Base-by-base conservation (phyloP, 92 coral and sea anemone species). In the Meandrina meandrites region DNA sequence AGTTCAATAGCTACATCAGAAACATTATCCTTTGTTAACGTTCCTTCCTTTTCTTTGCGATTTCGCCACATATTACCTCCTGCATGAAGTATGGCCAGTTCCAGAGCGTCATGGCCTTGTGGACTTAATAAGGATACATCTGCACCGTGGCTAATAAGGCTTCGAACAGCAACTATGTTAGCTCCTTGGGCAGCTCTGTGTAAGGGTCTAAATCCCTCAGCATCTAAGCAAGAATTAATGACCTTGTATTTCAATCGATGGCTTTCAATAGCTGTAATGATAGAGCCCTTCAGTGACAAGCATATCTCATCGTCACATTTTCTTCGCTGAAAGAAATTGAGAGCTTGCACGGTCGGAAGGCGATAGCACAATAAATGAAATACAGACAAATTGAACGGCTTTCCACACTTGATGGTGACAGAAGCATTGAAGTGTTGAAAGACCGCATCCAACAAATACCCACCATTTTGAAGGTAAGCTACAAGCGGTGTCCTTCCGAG, bases 141-240 rank as follows among this genome's bases (percentile, higher is more conserved):
- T 17, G 88, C 88, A 75, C 81, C 81, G 22, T 54, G 88, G 18
- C 11, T 0, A 58, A 31, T 64, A 30, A 84, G 64, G 77, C 78
- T 82, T 10, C 48, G 84, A 71, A 92, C 73, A 15, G 90, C 95
- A 4, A 72, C 88, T 34, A 86, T 68, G 54, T 92, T 92, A 31
- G 88, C 94, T 32, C 94, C 94, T 75, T 92, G 92, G n/a, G 92
- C 90, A 21, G 92, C 94, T 62, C 94, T 86, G 76, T 92, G 94
- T 70, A 92, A 37, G 24, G 89, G 85, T 8, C 82, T 77, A 54
- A 81, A 89, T 58, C 94, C 94, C 15, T 92, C 86, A 12, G 84
- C 92, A 56, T 92, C 94, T 3, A 69, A 10, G 58, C 94, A 92
- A 71, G 84, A 83, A 35, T 89, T 76, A 34, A 92, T 56, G 18